Evolutionary conservation across 2,797 vertebrate genomes (phyloP).

Genomic region (Sebastes cheni): DNA sequence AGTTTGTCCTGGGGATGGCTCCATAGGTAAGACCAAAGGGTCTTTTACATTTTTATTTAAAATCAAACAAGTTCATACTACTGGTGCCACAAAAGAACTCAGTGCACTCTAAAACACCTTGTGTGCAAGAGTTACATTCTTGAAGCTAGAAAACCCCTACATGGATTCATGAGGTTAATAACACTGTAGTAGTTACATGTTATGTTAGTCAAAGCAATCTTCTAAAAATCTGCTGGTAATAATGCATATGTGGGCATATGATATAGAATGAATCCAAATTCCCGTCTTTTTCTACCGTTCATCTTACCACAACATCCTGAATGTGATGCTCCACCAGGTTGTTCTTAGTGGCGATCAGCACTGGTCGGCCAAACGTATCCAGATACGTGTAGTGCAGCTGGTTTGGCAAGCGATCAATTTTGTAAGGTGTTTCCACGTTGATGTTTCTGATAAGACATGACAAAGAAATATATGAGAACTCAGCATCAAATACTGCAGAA

Average conservation of each 20-base stretch:
- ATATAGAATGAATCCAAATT: neutral
- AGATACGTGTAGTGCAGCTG: conserved; percentile 97
- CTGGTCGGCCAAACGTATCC: conserved; percentile 96
- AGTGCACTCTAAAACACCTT: neutral
- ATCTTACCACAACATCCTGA: conserved; percentile 94
- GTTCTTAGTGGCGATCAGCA: conserved; percentile 93
- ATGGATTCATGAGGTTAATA: neutral
- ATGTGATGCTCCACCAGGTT: conserved; percentile 99
- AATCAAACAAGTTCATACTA: neutral
- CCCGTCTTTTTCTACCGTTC: neutral
- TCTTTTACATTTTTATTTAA: neutral
- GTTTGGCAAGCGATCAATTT: conserved; percentile 87
- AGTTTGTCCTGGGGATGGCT: neutral
- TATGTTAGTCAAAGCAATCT: neutral
- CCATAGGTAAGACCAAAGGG: neutral
- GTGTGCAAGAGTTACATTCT: neutral
- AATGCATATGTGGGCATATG: neutral
- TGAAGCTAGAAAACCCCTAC: neutral
- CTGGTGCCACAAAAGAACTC: neutral
- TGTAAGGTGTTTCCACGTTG: conserved; percentile 94
- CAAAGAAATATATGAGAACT: neutral
- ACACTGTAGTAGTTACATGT: neutral
- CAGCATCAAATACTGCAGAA: neutral
- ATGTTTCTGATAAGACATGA: conserved; percentile 85
- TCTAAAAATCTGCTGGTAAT: neutral